Conservation (phyloP, 2,113 vertebrate genomes). For the Sorex fumeus region DNA sequence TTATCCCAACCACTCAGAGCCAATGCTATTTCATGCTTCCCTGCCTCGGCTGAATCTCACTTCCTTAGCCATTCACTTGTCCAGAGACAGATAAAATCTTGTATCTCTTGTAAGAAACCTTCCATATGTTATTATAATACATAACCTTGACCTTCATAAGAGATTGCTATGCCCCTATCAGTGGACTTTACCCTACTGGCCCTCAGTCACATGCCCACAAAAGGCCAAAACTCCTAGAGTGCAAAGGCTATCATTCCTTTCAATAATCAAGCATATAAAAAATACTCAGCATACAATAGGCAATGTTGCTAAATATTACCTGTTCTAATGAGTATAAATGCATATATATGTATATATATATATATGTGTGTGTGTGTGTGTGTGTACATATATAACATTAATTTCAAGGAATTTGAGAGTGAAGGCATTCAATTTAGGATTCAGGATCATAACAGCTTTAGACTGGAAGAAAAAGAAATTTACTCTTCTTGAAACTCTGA, state of each 20-base stretch:
- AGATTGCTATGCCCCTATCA: not conserved
- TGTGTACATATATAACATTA: not conserved
- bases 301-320: constrained; percentile 2
- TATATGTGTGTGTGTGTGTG: too few relatives aligned
- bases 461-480: not conserved
- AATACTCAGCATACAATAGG: not conserved
- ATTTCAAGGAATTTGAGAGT: constrained; percentile 47
- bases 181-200: not conserved
- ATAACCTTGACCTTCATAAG: not conserved
- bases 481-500: constrained; percentile 46
- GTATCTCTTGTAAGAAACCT: constrained; percentile 4
- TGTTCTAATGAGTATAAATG: constrained; percentile 38
- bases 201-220: constrained; percentile 18
- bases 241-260: constrained; percentile 47
- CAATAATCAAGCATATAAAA: not conserved
- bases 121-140: not conserved
- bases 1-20: not conserved
- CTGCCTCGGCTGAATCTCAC: not conserved
- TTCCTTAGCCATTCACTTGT: not conserved
- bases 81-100: constrained; percentile 54
- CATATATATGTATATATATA: constrained; percentile 51
- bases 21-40: not conserved
- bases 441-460: not conserved
- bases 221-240: not conserved
- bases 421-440: not conserved